Base-by-base conservation (phyloP, 2,888 invertebrate genomes). In the Argyresthia albistria region DNA sequence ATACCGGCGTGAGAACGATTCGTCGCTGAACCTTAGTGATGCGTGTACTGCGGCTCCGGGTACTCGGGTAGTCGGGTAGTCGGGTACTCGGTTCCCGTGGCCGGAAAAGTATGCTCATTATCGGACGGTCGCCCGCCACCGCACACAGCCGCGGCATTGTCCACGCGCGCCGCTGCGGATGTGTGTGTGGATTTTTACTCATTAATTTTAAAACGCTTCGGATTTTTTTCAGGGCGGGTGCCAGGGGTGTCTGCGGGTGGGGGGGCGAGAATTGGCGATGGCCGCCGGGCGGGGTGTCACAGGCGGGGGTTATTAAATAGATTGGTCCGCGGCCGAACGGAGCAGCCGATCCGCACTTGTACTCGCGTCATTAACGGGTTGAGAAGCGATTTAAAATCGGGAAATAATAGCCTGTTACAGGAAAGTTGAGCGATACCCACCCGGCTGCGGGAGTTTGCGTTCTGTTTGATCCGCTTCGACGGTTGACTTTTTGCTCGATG, bases 161-260 rank as follows among this genome's bases (percentile, higher is more conserved):
- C 25, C 25, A 25, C 25, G 25, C 74, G 70, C 68, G 51, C 37
- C 12, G 14, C 35, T 36, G 69, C 70, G 68, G 66, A 69, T 81
- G 88, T 84, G 83, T 86, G 86, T 84, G 88, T 88, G 80, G 76
- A 88, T 88, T 88, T 87, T 88, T 88, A 88, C 88, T 88, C 88
- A 88, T 88, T 88, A 88, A 88, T 88, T 88, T 88, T 88, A 88
- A 88, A 88, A 88, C 87, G 88, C 84, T 87, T 83, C 70, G 88
- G 87, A 88, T 88, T 88, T 88, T 88, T 87, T 88, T 83, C 84
- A 82, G 86, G 80, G 84, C 78, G 84, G 86, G 80, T 80, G 81
- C 80, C 75, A 75, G 80, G 81, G 81, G 79, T 79, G 69, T 70
- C 69, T 57, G 69, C 60, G 62, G 65, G 60, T 65, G 69, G 65